phyloP scores from a whole-genome alignment of 1,140 invertebrate genomes.

The Bombus ignitus region DNA sequence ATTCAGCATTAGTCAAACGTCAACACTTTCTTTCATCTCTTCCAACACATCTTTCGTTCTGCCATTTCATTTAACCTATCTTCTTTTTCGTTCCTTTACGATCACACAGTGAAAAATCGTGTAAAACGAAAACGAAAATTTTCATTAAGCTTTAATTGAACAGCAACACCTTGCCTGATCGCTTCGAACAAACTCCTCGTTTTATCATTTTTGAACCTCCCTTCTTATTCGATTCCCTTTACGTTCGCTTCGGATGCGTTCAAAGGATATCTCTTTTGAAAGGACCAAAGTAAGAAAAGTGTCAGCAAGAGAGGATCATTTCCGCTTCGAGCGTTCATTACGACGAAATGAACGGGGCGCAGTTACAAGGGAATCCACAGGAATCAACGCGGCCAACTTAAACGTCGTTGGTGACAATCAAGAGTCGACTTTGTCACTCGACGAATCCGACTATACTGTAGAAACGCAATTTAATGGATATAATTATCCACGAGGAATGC shows the following conservation, averaged over 20 bases:
- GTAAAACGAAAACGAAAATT: neutral
- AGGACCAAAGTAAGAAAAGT: neutral
- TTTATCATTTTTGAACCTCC: neutral
- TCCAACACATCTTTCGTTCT: too few relatives aligned
- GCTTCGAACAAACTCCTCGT: neutral
- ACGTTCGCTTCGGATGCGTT: neutral
- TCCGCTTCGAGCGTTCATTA: slow-evolving; percentile 13
- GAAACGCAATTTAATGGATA: neutral
- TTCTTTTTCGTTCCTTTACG: too few relatives aligned
- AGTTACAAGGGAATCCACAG: neutral
- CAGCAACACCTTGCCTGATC: too few relatives aligned
- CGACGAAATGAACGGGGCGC: neutral
- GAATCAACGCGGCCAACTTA: neutral
- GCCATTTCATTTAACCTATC: too few relatives aligned
- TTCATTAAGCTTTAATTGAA: neutral
- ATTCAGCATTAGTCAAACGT: too few relatives aligned
- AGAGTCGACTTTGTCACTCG: neutral
- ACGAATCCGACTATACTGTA: too few relatives aligned
- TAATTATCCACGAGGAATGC: neutral
- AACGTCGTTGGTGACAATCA: slow-evolving; percentile 7
- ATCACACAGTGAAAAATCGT: neutral
- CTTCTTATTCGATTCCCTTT: neutral
- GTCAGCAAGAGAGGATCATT: neutral
- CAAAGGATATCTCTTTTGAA: neutral
- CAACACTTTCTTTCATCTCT: too few relatives aligned